Evolutionary conservation across 2,797 vertebrate species (phyloP).

Genomic region (Sebastes paucispinis): DNA sequence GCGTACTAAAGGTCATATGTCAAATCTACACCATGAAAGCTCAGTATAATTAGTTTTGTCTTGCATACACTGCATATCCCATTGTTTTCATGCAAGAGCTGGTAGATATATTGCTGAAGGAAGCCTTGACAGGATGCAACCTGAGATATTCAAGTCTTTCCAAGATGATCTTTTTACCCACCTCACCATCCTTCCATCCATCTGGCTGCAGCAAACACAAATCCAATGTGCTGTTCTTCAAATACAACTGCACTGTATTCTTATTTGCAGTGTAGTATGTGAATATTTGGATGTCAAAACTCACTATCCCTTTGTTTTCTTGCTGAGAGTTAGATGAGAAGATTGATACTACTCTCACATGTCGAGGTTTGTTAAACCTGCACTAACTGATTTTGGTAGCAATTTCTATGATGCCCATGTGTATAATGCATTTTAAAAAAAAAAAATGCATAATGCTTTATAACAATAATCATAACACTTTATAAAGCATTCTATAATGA

Average conservation of each 20-base stretch:
- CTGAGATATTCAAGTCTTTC: neutral
- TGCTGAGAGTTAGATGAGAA: neutral
- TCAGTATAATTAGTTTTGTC: neutral
- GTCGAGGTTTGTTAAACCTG: neutral
- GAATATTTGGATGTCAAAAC: neutral
- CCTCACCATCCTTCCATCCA: neutral
- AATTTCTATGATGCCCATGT: neutral
- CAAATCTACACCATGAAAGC: neutral
- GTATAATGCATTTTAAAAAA: too few relatives aligned
- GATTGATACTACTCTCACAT: neutral
- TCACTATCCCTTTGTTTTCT: neutral
- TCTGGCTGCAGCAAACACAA: slow-evolving; percentile 8
- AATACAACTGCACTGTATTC: neutral
- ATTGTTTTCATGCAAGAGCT: neutral
- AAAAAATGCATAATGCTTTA: too few relatives aligned
- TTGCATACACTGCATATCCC: too few relatives aligned
- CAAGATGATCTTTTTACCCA: neutral
- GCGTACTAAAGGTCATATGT: neutral
- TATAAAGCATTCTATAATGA: too few relatives aligned
- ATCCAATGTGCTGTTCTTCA: neutral
- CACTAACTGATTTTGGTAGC: neutral
- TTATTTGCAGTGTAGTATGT: neutral
- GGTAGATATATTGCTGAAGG: neutral
- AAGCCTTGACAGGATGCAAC: neutral
- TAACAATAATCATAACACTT: too few relatives aligned